These are phyloP conservation scores for Cheilinus undulatus DNA, from an alignment of 2,113 vertebrate genomes.

Conservation along the genomic window DNA sequence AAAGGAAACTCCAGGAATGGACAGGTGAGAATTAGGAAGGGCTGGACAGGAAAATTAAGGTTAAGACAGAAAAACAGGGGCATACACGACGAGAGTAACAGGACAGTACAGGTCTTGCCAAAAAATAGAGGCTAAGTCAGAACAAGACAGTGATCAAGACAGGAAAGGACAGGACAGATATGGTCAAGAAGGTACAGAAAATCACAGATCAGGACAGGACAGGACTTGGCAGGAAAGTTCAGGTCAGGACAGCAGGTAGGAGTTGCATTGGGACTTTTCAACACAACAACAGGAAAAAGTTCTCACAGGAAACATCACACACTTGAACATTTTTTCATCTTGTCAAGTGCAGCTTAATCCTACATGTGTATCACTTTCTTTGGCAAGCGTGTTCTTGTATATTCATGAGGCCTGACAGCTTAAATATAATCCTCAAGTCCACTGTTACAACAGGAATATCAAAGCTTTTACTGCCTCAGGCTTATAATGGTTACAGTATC, in stretches of 20 bases:
- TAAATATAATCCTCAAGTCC: slow-evolving; percentile 9
- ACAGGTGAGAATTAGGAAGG: no score
- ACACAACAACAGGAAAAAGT: slow-evolving; percentile 51
- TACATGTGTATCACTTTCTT: background rate
- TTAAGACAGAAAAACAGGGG: background rate
- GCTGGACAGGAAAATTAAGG: no score
- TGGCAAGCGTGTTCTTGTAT: background rate
- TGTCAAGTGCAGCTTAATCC: background rate
- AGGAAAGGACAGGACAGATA: slow-evolving; percentile 47
- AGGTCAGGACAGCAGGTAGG: slow-evolving; percentile 69
- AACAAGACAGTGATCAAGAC: background rate
- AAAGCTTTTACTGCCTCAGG: background rate
- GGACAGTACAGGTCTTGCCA: no score
- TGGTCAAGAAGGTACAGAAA: background rate
- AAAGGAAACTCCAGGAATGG: no score
- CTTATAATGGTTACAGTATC: background rate
- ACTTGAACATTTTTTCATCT: slow-evolving; percentile 9
- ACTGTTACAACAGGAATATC: background rate
- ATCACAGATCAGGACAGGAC: slow-evolving; percentile 51
- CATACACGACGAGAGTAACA: no score
- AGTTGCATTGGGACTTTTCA: slow-evolving; percentile 17
- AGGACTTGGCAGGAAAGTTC: slow-evolving; percentile 40
- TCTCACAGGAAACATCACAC: slow-evolving; percentile 48
- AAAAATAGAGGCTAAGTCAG: background rate
- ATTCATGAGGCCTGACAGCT: background rate